A percentile compares a stretch with the other conserved stretches of the same genome.
Evolutionary conservation across 2,113 vertebrate species (phyloP).

Genomic region (Scophthalmus maximus): DNA sequence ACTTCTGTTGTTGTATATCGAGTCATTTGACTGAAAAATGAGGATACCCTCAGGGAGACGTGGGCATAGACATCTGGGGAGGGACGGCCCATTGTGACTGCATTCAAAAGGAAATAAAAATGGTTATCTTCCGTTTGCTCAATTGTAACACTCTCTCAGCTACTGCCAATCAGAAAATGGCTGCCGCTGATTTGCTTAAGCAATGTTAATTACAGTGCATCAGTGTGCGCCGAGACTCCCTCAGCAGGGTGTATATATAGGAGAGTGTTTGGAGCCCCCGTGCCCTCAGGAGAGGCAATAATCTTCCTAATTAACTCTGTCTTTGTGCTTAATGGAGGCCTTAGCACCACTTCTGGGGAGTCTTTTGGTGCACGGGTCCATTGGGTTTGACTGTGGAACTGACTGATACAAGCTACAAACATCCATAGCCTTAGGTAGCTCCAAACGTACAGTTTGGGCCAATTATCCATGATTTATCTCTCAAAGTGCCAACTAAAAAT

Average conservation of each 20-base stretch:
- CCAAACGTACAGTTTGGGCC: not conserved
- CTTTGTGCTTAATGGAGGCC: constrained; percentile 81
- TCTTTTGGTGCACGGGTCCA: constrained; percentile 64
- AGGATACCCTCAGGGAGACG: constrained; percentile 21
- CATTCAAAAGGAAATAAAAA: constrained; percentile 51
- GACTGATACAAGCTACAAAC: constrained; percentile 63
- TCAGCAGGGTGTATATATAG: constrained; percentile 65
- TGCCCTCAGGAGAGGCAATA: constrained; percentile 78
- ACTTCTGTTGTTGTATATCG: constrained; percentile 25
- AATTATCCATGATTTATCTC: constrained; percentile 20
- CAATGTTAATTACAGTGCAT: constrained; percentile 77
- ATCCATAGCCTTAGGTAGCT: constrained; percentile 27
- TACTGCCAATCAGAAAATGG: constrained; percentile 62
- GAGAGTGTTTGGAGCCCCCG: constrained; percentile 57
- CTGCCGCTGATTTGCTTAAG: constrained; percentile 68
- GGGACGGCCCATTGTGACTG: constrained; percentile 43
- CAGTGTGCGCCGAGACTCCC: constrained; percentile 57
- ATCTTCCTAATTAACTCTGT: constrained; percentile 84
- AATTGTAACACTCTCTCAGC: constrained; percentile 55
- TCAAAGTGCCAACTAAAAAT: constrained; percentile 6
- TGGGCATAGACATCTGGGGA: constrained; percentile 21
- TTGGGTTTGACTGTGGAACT: constrained; percentile 58
- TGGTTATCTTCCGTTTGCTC: constrained; percentile 51
- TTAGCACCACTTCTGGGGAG: constrained; percentile 67
- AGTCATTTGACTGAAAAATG: constrained; percentile 34